phyloP scores from a whole-genome alignment of 2,888 invertebrate species.

The Drepana falcataria region DNA sequence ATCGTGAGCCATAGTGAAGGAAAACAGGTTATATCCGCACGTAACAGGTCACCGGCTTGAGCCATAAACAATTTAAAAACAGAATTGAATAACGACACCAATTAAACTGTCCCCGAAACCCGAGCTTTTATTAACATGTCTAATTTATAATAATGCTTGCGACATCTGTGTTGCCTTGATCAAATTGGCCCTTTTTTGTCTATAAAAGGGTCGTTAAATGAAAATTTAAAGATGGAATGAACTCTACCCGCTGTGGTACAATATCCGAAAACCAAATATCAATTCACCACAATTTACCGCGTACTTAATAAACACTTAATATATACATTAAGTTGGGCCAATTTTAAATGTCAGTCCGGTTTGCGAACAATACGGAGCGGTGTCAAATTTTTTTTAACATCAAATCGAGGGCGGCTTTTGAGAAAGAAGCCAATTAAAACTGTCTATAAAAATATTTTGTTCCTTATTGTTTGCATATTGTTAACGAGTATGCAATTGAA shows the following conservation, averaged over 20 bases:
- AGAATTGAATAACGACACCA: constrained; percentile 11
- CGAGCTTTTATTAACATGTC: constrained; percentile 16
- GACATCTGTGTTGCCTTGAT: constrained; percentile 35
- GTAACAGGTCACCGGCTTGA: background rate
- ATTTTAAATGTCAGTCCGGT: constrained; percentile 37
- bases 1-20: background rate
- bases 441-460: background rate
- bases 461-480: too few relatives aligned
- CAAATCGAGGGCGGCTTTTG: constrained; percentile 1
- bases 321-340: constrained; percentile 38
- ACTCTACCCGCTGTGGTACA: constrained; percentile 26
- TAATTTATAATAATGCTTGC: constrained; percentile 25
- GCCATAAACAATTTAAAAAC: background rate
- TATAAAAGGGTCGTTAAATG: constrained; percentile 43
- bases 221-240: constrained; percentile 44
- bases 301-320: constrained; percentile 45
- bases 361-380: constrained; percentile 28
- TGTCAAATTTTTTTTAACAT: constrained; percentile 19
- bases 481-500: too few relatives aligned
- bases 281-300: constrained; percentile 51
- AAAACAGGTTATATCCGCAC: constrained; percentile 12
- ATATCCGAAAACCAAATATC: constrained; percentile 48
- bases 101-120: constrained; percentile 17
- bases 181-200: constrained; percentile 52
- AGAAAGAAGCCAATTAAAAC: constrained; percentile 33